Percentiles rank a stretch among this genome's conserved stretches.
These are phyloP conservation scores for Myiotriccus ornatus DNA, from an alignment of 2,797 vertebrate species.

Conservation along the genomic window DNA sequence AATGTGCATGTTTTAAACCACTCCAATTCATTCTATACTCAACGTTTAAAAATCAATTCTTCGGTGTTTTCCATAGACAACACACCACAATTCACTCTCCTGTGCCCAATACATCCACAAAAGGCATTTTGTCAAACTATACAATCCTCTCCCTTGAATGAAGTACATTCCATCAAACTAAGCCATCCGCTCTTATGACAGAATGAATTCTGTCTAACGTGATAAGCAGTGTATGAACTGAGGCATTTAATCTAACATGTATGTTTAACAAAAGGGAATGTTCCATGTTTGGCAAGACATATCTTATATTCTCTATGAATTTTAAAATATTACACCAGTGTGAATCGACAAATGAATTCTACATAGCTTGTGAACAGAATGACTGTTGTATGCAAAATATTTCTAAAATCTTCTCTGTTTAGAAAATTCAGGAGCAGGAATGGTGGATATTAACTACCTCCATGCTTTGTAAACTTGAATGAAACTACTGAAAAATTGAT, in stretches of 20 bases:
- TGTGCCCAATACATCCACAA: slow-evolving; percentile 40
- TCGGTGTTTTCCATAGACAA: slow-evolving; percentile 18
- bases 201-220: neutral
- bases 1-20: slow-evolving; percentile 44
- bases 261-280: slow-evolving; percentile 26
- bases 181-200: neutral
- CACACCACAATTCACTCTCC: neutral
- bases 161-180: slow-evolving; percentile 41
- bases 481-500: neutral
- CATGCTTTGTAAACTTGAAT: neutral
- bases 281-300: neutral
- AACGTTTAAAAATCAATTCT: slow-evolving; percentile 32
- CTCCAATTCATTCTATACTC: neutral
- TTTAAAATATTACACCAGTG: neutral
- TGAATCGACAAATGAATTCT: neutral
- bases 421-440: neutral
- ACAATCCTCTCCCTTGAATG: slow-evolving; percentile 13
- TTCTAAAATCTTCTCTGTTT: neutral
- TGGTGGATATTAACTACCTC: neutral
- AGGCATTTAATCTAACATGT: slow-evolving; percentile 22
- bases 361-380: neutral
- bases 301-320: neutral
- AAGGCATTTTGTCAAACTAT: slow-evolving; percentile 40
- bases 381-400: neutral
- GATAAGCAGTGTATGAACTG: slow-evolving; percentile 18